Evolutionary conservation across 37 sponge, comb jelly and placozoan genomes (phyloP).

Genomic region (Tethya wilhelma): DNA sequence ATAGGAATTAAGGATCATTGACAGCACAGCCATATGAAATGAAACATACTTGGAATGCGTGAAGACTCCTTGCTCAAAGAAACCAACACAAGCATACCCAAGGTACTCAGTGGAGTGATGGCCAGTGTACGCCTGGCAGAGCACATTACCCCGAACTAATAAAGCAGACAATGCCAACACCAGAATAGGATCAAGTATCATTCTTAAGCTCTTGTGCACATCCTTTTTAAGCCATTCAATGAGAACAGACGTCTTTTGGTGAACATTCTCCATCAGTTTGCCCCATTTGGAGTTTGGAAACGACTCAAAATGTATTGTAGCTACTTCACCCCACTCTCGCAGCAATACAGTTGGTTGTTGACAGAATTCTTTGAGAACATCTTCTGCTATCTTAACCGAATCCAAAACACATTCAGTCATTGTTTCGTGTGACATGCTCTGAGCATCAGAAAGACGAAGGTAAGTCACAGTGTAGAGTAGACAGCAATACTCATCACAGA

Average conservation of each 20-base stretch:
- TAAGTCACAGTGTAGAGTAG: neutral
- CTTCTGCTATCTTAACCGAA: slow-evolving; percentile 1
- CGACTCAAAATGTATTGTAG: slow-evolving; percentile 7
- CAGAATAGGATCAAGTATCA: slow-evolving; percentile 8
- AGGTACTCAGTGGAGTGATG: slow-evolving; percentile 18
- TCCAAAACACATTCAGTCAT: neutral
- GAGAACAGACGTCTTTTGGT: neutral
- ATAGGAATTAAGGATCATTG: slow-evolving; percentile 17
- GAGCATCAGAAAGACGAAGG: slow-evolving; percentile 8
- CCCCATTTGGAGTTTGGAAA: slow-evolving; percentile 20
- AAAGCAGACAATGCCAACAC: slow-evolving; percentile 8
- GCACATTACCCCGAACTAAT: slow-evolving; percentile 12
- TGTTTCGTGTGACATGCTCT: slow-evolving; percentile 12
- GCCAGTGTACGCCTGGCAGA: slow-evolving; percentile 29
- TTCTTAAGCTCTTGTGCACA: slow-evolving; percentile 7
- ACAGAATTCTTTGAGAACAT: neutral
- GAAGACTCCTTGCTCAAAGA: slow-evolving; percentile 22
- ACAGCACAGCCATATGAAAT: slow-evolving; percentile 16
- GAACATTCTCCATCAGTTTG: slow-evolving; percentile 1
- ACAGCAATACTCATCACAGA: slow-evolving; percentile 20
- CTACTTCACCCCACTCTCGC: slow-evolving; percentile 19
- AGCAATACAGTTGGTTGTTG: neutral
- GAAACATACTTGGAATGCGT: slow-evolving; percentile 5
- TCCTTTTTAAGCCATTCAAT: slow-evolving; percentile 10
- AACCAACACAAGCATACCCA: slow-evolving; percentile 25